phyloP scores from a whole-genome alignment of 2,888 invertebrate species.

The Lymantria monacha region DNA sequence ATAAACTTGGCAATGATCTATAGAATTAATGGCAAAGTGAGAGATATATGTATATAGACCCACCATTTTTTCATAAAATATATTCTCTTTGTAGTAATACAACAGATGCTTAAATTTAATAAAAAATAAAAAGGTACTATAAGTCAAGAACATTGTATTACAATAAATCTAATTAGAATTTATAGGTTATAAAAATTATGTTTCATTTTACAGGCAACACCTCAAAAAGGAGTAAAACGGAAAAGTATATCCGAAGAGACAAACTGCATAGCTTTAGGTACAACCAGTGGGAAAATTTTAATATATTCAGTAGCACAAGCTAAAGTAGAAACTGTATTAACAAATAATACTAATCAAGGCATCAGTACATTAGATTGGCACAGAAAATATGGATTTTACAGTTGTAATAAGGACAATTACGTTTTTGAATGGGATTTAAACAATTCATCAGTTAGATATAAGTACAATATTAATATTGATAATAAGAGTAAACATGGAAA shows the following conservation, averaged over 20 bases:
- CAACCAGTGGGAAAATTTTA: conserved; percentile 86
- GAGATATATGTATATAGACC: no score
- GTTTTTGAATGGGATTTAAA: conserved; percentile 81
- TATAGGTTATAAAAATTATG: no score
- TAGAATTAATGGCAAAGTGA: no score
- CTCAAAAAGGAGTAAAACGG: conserved; percentile 40
- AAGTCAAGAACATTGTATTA: no score
- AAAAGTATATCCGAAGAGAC: conserved; percentile 50
- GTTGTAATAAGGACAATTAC: conserved; percentile 77
- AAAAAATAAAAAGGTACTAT: no score
- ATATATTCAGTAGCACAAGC: conserved; percentile 87
- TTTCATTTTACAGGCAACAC: conserved; percentile 13
- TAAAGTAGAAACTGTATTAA: conserved; percentile 82
- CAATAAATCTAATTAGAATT: no score
- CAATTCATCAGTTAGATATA: conserved; percentile 71
- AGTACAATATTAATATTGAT: conserved; percentile 78
- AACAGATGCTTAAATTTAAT: no score
- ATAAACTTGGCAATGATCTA: no score
- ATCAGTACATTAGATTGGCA: conserved; percentile 82
- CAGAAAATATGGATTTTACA: conserved; percentile 73
- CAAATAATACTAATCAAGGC: conserved; percentile 52
- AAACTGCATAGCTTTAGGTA: conserved; percentile 87
- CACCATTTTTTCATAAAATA: no score
- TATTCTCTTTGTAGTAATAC: no score
- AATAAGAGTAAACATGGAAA: conserved; percentile 84